phyloP scores from a whole-genome alignment of 2,113 vertebrate species.

The Dinomys branickii region DNA sequence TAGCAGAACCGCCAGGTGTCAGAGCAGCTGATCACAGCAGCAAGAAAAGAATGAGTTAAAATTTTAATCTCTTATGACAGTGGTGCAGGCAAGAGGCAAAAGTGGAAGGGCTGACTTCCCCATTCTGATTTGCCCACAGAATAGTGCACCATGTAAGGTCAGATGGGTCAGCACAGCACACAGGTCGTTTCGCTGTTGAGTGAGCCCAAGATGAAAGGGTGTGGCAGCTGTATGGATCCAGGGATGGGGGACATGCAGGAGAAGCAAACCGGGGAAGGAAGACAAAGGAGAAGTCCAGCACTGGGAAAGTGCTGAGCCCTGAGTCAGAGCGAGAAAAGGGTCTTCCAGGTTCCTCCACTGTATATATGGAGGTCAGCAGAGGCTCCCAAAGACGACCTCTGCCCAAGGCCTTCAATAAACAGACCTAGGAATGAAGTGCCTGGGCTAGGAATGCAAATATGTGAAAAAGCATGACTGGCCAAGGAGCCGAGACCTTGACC shows the following conservation, averaged over 20 bases:
- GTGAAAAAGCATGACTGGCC: not conserved
- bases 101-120: not conserved
- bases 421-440: not conserved
- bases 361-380: not conserved
- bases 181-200: not conserved
- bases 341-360: not conserved
- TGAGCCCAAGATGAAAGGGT: not conserved
- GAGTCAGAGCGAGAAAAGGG: not conserved
- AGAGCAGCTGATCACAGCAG: not conserved
- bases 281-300: not conserved
- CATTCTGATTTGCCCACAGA: not conserved
- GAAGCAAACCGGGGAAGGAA: not conserved
- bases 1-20: not conserved
- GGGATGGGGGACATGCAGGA: too few species aligned
- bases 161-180: not conserved
- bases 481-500: not conserved
- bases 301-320: not conserved
- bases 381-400: not conserved
- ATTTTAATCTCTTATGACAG: not conserved
- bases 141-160: not conserved
- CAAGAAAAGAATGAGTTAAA: not conserved
- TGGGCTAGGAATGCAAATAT: not conserved
- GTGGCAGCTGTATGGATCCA: not conserved
- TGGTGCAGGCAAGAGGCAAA: not conserved
- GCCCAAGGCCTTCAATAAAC: not conserved